Evolutionary conservation across 2,113 vertebrate species (phyloP), one percentile per base, ranked within the genome.

Genomic region (Eurypyga helias): DNA sequence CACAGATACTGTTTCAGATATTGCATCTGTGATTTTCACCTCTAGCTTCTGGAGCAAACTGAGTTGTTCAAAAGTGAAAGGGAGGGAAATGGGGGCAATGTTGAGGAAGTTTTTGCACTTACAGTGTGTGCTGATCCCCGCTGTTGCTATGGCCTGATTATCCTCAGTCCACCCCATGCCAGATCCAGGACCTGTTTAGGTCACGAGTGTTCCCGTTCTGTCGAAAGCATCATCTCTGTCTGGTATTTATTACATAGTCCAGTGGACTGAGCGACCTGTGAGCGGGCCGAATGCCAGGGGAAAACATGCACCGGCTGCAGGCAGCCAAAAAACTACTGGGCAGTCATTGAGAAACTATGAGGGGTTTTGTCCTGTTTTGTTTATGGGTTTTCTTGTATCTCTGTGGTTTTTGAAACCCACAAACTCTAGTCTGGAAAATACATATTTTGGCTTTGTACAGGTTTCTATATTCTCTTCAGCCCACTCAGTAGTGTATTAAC

Each of bases 151-250:
- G 72, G 25, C 75, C 54, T 7, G 17, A 7, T 67, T 96, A 94
- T 95, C 92, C 95, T 96, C 81, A 91, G 70, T 80, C 61, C 66
- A 97, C 87, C 77, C 85, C 78, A 46, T 82, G 49, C 77, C 65
- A 75, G 83, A 69, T 84, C 67, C 75, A 87, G 83, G 89, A 86
- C 55, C 77, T 61, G 80, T 55, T 95, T 92, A 92, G 89, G 77
- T 95, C 91, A 95, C 83, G 89, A 94, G 86, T 87, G 83, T 92
- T 97, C 89, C 77, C 14, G 13, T 89, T 96, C 91, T 93, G 77
- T 76, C 92, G 79, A 66, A 95, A 96, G 94, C 95, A 95, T 91
- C 92, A 76, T 95, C 91, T 89, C 87, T 95, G 75, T 78, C 88
- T 94, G 96, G 77, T 89, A 95, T 97, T 95, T 95, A 87, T 96